Evolutionary conservation across 2,797 vertebrate genomes (phyloP).

Genomic region (Enteromius afrohamiltoni): DNA sequence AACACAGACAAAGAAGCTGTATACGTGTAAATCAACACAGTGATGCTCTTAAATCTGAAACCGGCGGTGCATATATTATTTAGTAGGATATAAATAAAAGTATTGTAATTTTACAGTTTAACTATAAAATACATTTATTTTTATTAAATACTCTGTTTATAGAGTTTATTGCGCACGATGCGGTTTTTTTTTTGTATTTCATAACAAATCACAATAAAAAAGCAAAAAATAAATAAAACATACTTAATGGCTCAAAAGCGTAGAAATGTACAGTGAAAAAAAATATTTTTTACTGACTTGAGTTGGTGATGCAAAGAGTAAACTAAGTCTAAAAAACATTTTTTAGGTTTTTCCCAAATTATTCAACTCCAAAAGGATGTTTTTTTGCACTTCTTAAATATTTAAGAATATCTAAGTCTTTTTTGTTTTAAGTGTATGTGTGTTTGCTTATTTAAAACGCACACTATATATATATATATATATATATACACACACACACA

Average conservation of each 20-base stretch:
- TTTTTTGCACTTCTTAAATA: background rate
- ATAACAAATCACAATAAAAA: background rate
- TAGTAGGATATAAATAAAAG: background rate
- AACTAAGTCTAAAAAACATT: background rate
- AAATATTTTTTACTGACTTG: background rate
- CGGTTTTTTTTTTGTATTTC: background rate
- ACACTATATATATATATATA: no score
- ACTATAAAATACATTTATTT: background rate
- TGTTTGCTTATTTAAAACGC: no score
- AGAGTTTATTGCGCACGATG: no score
- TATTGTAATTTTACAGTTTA: background rate
- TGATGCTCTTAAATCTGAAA: background rate
- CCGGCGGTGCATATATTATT: background rate
- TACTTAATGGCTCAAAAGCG: background rate
- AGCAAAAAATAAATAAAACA: background rate
- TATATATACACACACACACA: no score
- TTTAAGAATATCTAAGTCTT: background rate
- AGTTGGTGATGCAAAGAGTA: no score
- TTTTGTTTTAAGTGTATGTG: no score
- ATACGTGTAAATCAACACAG: background rate
- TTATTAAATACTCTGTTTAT: background rate
- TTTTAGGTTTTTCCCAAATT: background rate
- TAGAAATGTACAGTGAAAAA: background rate
- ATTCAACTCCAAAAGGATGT: background rate
- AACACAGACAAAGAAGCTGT: background rate